phyloP scores from a whole-genome alignment of 2,797 vertebrate genomes.

The Halcyon chelicuti region DNA sequence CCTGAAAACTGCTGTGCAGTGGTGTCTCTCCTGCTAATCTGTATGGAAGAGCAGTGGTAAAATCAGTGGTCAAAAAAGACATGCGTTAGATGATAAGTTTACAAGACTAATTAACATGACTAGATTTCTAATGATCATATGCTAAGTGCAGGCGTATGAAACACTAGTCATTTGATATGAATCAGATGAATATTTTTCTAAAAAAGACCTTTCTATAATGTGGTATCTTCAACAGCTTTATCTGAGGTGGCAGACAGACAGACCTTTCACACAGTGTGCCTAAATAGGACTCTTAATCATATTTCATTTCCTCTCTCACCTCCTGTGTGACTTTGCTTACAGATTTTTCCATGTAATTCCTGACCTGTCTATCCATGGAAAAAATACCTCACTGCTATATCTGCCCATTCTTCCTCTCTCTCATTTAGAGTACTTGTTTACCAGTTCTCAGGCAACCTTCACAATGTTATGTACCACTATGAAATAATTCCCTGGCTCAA shows the following conservation, averaged over 20 bases:
- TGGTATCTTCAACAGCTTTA: not conserved
- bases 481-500: not conserved
- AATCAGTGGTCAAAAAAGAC: not conserved
- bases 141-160: not conserved
- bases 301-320: conserved; percentile 26
- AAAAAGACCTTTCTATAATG: not conserved
- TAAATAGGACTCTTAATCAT: not conserved
- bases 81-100: not conserved
- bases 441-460: not conserved
- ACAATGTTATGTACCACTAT: not conserved
- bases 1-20: not conserved
- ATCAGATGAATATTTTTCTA: not conserved
- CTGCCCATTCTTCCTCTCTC: not conserved
- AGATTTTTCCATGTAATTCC: conserved; percentile 22
- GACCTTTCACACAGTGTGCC: not conserved
- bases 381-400: not conserved
- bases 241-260: not conserved
- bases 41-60: not conserved
- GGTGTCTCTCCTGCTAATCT: not conserved
- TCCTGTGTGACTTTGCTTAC: not conserved
- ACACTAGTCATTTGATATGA: not conserved
- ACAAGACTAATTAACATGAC: not conserved
- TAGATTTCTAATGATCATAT: not conserved
- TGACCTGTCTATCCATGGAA: conserved; percentile 29
- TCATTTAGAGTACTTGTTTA: conserved; percentile 35